A percentile compares a stretch with the other conserved stretches of the same genome.
Conservation (phyloP, 2,113 vertebrate species). For the Athene cunicularia region DNA sequence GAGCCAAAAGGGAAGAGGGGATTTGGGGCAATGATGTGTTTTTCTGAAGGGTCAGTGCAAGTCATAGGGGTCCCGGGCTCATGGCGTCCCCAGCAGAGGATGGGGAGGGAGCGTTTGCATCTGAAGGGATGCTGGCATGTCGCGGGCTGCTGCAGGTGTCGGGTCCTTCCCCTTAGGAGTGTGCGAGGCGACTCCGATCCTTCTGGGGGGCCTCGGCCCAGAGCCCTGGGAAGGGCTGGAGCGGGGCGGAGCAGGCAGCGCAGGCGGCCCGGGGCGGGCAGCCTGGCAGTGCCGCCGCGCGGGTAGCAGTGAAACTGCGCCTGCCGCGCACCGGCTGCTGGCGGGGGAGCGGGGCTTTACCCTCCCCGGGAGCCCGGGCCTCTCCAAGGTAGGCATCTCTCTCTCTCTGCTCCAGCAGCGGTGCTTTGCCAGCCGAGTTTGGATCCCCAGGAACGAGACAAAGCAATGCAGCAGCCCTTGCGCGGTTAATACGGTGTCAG, state of each 20-base stretch:
- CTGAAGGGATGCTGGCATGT: background rate
- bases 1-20: background rate
- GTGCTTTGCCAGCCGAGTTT: background rate
- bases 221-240: background rate
- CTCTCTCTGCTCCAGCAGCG: background rate
- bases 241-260: background rate
- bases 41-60: background rate
- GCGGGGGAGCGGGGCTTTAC: background rate
- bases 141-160: background rate
- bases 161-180: background rate
- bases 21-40: background rate
- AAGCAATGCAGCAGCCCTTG: background rate
- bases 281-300: constrained; percentile 33
- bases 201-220: fast-evolving
- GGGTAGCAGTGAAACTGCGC: constrained; percentile 37
- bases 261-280: background rate
- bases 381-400: fast-evolving
- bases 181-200: fast-evolving
- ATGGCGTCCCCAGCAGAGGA: fast-evolving
- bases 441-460: background rate
- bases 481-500: background rate
- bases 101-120: background rate
- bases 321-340: background rate
- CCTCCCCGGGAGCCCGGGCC: background rate
- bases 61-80: background rate